A percentile compares a stretch with the other conserved stretches of the same genome.
Evolutionary conservation across 2,888 invertebrate species (phyloP).

Genomic region (Pterobdella sp.): DNA sequence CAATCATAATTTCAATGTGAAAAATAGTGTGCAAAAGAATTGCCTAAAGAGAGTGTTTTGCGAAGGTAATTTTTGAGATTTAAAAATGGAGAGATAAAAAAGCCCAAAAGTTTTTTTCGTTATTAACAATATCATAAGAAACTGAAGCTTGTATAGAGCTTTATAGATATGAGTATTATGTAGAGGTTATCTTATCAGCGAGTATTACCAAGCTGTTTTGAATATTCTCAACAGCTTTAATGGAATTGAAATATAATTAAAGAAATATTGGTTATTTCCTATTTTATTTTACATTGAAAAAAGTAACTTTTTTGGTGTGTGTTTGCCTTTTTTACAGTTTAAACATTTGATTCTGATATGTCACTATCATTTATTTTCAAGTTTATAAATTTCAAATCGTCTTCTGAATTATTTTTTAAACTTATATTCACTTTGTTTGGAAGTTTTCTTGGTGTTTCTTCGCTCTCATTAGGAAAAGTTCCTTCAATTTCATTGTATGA

Average conservation of each 20-base stretch:
- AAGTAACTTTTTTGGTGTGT: not conserved
- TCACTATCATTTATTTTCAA: slow-evolving; percentile 3
- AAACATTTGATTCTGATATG: not conserved
- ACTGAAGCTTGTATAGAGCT: not conserved
- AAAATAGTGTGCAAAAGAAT: too few species aligned
- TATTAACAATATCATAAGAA: not conserved
- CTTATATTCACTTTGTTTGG: not conserved
- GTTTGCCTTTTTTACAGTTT: too few species aligned
- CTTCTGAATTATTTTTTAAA: not conserved
- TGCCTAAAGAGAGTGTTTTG: too few species aligned
- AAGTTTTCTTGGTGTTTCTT: not conserved
- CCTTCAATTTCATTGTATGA: not conserved
- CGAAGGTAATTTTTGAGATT: too few species aligned
- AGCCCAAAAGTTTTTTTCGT: too few species aligned
- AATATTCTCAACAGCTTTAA: not conserved
- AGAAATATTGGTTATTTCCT: too few species aligned
- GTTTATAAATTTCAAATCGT: not conserved
- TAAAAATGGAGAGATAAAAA: not conserved
- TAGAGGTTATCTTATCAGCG: not conserved
- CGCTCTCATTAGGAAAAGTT: not conserved
- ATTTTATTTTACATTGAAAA: too few species aligned
- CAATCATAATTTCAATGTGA: too few species aligned
- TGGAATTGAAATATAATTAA: not conserved
- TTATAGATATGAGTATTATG: not conserved
- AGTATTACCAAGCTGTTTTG: not conserved